Conservation (phyloP, 1,140 invertebrate genomes). For the Coboldia fuscipes region DNA sequence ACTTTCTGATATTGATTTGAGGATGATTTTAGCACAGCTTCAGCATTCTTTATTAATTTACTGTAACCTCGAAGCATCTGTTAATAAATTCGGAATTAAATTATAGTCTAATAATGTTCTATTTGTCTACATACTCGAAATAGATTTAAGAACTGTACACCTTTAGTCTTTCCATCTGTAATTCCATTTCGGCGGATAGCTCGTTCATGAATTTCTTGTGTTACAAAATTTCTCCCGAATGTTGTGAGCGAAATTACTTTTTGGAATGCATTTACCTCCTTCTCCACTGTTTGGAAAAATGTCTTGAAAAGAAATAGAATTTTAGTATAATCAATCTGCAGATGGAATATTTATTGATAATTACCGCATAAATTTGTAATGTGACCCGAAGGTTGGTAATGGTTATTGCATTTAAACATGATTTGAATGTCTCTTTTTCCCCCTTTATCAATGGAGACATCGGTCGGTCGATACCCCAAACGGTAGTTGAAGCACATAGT, state of each 20-base stretch:
- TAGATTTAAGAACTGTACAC: too few species aligned
- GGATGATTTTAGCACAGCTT: too few species aligned
- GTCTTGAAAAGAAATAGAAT: slow-evolving; percentile 15
- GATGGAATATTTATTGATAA: too few species aligned
- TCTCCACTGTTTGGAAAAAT: slow-evolving; percentile 17
- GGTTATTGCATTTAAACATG: too few species aligned
- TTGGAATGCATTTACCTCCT: slow-evolving; percentile 17
- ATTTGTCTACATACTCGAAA: too few species aligned
- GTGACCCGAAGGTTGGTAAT: slow-evolving; percentile 21
- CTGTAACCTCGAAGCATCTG: too few species aligned
- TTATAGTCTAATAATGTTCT: too few species aligned
- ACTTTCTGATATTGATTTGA: too few species aligned
- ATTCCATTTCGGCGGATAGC: slow-evolving; percentile 22
- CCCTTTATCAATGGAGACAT: background rate
- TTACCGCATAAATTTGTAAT: slow-evolving; percentile 22
- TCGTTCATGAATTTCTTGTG: slow-evolving; percentile 25
- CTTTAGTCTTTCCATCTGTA: background rate
- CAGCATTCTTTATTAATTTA: too few species aligned
- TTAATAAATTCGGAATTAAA: too few species aligned
- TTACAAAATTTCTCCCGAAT: slow-evolving; percentile 28
- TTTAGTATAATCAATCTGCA: too few species aligned
- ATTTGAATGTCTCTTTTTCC: slow-evolving; percentile 1
- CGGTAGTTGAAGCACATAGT: background rate
- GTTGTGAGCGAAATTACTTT: slow-evolving; percentile 32
- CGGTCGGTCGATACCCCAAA: background rate